Percentiles rank a stretch among this genome's conserved stretches.
Conservation (phyloP, 2,797 vertebrate species). For the Florisuga fusca region DNA sequence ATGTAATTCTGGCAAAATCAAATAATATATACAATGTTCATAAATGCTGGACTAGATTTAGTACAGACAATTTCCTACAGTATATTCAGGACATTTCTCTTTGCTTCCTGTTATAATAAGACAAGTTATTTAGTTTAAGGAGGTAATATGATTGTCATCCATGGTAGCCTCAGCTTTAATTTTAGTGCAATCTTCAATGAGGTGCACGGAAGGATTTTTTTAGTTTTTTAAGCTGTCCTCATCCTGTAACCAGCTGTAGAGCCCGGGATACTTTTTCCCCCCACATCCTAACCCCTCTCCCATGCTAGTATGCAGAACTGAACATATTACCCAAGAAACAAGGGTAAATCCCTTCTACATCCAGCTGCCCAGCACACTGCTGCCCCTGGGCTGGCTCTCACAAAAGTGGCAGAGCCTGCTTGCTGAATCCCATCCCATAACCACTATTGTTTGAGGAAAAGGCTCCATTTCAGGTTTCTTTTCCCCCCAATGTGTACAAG, state of each 20-base stretch:
- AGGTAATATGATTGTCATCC: not conserved
- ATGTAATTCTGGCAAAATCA: constrained; percentile 57
- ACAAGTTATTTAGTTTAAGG: constrained; percentile 12
- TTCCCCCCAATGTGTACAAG: not conserved
- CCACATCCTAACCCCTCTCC: not conserved
- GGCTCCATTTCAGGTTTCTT: not conserved
- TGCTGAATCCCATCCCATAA: rapidly evolving
- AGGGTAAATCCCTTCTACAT: not conserved
- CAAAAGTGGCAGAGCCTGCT: no score
- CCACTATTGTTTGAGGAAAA: not conserved
- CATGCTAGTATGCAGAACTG: no score
- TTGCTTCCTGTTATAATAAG: constrained; percentile 7
- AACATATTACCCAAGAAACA: not conserved
- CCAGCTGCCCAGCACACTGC: no score
- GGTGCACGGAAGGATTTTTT: not conserved
- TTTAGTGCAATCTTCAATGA: not conserved
- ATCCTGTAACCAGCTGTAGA: not conserved
- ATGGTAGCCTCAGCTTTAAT: not conserved
- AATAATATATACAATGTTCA: constrained; percentile 42
- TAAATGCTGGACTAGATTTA: constrained; percentile 44
- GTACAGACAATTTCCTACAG: constrained; percentile 61
- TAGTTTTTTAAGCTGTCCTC: not conserved
- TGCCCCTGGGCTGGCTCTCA: no score
- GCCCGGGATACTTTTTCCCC: not conserved
- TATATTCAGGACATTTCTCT: constrained; percentile 46